phyloP scores from a whole-genome alignment of 2,113 vertebrate genomes.

The Ctenomys sociabilis region DNA sequence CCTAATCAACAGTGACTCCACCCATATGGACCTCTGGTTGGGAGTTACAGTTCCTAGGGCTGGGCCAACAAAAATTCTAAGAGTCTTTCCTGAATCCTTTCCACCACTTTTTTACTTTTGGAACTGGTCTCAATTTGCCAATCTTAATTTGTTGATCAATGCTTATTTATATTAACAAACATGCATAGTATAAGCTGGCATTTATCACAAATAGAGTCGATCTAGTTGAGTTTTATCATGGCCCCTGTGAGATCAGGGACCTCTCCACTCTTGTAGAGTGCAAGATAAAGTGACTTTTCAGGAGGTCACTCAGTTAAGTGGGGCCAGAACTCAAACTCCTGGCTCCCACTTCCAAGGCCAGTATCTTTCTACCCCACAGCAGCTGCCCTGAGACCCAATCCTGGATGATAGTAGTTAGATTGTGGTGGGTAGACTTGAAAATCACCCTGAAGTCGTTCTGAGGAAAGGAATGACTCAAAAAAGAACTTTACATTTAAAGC shows the following conservation, averaged over 20 bases:
- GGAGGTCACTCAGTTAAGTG: not conserved
- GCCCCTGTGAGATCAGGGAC: not conserved
- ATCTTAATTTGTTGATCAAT: not conserved
- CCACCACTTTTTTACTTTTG: not conserved
- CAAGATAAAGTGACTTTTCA: not conserved
- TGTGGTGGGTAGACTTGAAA: not conserved
- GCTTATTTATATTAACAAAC: not conserved
- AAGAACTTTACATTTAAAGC: not conserved
- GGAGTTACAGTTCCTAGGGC: not conserved
- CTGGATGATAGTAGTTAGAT: not conserved
- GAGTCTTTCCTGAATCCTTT: not conserved
- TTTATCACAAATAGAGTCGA: not conserved
- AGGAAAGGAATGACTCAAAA: slow-evolving; percentile 19
- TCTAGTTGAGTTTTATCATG: not conserved
- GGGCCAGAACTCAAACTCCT: not conserved
- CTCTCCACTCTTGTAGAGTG: not conserved
- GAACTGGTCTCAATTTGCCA: not conserved
- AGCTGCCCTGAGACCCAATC: slow-evolving; percentile 18
- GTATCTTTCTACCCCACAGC: not conserved
- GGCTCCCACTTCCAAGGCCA: not conserved
- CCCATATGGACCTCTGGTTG: too few relatives aligned
- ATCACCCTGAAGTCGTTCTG: not conserved
- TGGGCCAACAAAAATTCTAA: not conserved
- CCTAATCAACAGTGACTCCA: not conserved
- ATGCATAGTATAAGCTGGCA: not conserved